These are phyloP conservation scores for Phlogophora meticulosa DNA, from an alignment of 2,888 invertebrate species.

Conservation along the genomic window DNA sequence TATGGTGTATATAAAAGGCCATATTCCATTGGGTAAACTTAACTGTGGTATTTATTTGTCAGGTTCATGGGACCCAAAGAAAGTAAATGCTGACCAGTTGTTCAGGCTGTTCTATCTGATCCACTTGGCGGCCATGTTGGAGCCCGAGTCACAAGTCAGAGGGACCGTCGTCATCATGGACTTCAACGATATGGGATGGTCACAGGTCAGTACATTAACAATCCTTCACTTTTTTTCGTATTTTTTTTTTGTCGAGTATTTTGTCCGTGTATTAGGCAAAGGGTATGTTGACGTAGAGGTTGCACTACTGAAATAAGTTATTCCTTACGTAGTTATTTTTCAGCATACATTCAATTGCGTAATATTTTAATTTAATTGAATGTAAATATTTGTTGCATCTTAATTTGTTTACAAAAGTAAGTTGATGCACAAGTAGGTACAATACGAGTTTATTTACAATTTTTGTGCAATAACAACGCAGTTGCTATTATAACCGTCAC, in stretches of 20 bases:
- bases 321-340: not conserved
- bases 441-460: conserved; percentile 10
- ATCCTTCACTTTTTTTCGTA: not conserved
- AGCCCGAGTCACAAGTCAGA: conserved; percentile 94
- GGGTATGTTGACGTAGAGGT: not conserved
- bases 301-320: not conserved
- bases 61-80: conserved; percentile 94
- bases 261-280: not conserved
- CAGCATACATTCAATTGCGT: not conserved
- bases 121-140: conserved; percentile 93
- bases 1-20: not conserved
- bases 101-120: conserved; percentile 95
- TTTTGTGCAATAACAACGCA: conserved; percentile 22
- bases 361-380: conserved; percentile 3
- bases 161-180: conserved; percentile 96
- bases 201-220: conserved; percentile 90
- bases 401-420: conserved; percentile 5
- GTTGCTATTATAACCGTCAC: conserved; percentile 34
- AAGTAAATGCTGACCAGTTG: conserved; percentile 94
- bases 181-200: conserved; percentile 94
- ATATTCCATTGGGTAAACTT: not conserved
- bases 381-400: conserved; percentile 25
- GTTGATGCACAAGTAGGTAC: conserved; percentile 28
- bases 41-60: conserved; percentile 11
- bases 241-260: not conserved